A percentile compares a stretch with the other conserved stretches of the same genome.
These are phyloP conservation scores for Nymphalis c-album DNA, from an alignment of 2,888 invertebrate genomes.

Conservation along the genomic window DNA sequence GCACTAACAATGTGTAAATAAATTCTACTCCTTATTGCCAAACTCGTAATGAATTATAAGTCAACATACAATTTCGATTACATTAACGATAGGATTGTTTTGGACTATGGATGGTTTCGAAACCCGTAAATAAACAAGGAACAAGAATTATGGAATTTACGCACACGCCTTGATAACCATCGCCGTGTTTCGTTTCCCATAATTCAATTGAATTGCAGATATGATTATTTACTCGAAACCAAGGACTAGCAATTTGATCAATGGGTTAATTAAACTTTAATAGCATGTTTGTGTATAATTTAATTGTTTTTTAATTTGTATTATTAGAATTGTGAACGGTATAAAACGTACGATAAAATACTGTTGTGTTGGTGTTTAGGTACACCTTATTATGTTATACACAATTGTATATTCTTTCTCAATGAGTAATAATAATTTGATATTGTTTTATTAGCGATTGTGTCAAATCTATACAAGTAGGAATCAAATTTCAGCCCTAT, in stretches of 20 bases:
- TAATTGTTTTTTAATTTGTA: no score
- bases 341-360: no score
- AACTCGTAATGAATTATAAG: conserved; percentile 18
- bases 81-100: conserved; percentile 25
- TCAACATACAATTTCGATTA: conserved; percentile 18
- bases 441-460: no score
- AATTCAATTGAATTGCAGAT: conserved; percentile 34
- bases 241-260: background rate
- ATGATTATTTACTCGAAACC: conserved; percentile 17
- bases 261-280: background rate
- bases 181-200: conserved; percentile 35
- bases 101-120: conserved; percentile 24
- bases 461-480: no score
- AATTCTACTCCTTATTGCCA: background rate
- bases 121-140: conserved; percentile 39
- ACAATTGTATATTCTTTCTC: no score
- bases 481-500: no score
- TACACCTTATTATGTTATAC: no score
- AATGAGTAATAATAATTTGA: no score
- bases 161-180: conserved; percentile 29
- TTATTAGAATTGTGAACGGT: no score
- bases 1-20: background rate
- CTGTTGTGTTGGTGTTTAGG: no score
- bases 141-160: conserved; percentile 40
- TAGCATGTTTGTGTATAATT: no score